A percentile compares a stretch with the other conserved stretches of the same genome.
Evolutionary conservation across 2,113 vertebrate genomes (phyloP).

Genomic region (Psephotus haematonotus): DNA sequence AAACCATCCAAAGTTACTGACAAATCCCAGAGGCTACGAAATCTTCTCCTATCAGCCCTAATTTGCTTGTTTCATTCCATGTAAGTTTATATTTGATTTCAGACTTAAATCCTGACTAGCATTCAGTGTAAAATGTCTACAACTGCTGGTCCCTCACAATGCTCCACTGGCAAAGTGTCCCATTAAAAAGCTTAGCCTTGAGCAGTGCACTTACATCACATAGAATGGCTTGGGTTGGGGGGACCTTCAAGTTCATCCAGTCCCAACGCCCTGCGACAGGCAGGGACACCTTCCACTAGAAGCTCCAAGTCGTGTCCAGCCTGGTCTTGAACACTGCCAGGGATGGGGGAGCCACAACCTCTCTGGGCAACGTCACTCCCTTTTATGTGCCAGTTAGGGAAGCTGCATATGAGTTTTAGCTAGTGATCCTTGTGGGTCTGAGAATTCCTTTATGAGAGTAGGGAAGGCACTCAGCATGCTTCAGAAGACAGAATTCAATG

Average conservation of each 20-base stretch:
- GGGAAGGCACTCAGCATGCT: not conserved
- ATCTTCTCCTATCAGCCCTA: not conserved
- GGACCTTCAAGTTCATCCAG: not conserved
- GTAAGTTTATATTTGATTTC: not conserved
- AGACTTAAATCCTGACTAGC: not conserved
- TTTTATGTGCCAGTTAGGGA: not conserved
- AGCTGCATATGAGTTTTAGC: not conserved
- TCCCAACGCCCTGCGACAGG: not conserved
- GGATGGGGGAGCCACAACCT: not conserved
- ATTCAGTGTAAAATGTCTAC: not conserved
- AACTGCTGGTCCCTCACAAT: not conserved
- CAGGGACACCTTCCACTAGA: not conserved
- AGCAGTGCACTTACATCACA: not conserved
- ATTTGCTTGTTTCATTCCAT: not conserved
- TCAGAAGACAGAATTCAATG: not conserved
- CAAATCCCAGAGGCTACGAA: not conserved
- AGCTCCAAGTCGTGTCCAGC: not conserved
- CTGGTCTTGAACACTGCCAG: not conserved
- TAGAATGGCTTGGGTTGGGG: not conserved
- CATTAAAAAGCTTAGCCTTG: not conserved
- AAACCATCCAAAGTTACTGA: not conserved
- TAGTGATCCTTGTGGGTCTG: not conserved
- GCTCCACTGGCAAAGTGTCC: rapidly evolving
- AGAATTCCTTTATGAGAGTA: not conserved
- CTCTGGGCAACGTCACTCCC: not conserved